These are phyloP conservation scores for Therioaphis trifolii DNA, from an alignment of 2,888 invertebrate species.

Conservation along the genomic window DNA sequence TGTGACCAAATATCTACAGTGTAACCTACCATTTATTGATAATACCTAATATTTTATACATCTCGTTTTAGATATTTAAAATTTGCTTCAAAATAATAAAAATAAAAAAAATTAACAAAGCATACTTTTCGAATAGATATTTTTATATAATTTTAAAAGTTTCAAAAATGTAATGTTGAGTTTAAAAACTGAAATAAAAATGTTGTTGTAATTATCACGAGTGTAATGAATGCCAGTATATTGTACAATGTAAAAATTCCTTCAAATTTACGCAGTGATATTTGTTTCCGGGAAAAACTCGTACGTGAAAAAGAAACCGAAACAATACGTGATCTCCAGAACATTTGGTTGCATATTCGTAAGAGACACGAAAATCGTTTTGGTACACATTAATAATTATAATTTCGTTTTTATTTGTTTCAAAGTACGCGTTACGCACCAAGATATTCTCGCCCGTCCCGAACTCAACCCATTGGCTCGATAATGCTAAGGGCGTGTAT, in stretches of 20 bases:
- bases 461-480: conserved; percentile 76
- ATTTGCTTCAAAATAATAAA: too few species aligned
- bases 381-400: background rate
- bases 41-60: too few species aligned
- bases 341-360: conserved; percentile 79
- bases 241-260: background rate
- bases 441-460: conserved; percentile 16
- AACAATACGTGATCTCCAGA: conserved; percentile 79
- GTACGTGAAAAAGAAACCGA: conserved; percentile 75
- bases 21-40: too few species aligned
- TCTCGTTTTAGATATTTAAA: too few species aligned
- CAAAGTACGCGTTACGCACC: conserved; percentile 60
- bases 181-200: too few species aligned
- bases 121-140: too few species aligned
- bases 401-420: background rate
- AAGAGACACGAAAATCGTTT: conserved; percentile 68
- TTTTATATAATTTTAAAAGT: too few species aligned
- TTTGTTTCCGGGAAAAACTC: conserved; percentile 81
- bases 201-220: too few species aligned
- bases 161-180: too few species aligned
- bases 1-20: too few species aligned
- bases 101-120: too few species aligned
- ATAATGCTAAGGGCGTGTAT: conserved; percentile 80
- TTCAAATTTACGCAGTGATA: conserved; percentile 73
- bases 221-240: too few species aligned